Evolutionary conservation across 2,113 vertebrate genomes (phyloP).

Genomic region (Saccopteryx bilineata): DNA sequence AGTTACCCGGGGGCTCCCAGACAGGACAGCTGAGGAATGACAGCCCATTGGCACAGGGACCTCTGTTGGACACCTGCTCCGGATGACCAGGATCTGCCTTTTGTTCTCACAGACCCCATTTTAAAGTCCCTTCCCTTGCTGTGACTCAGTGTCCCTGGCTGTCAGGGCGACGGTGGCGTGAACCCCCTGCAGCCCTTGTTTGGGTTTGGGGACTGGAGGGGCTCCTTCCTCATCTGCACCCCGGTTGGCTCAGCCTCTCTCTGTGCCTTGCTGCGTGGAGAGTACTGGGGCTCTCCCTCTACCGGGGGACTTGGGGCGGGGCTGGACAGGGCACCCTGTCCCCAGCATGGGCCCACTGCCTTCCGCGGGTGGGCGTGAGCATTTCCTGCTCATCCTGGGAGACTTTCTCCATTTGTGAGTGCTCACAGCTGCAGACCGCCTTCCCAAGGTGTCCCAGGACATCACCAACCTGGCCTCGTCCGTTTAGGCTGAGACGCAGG

Average conservation of each 20-base stretch:
- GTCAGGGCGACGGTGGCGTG: fast-evolving
- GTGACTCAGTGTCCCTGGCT: neutral
- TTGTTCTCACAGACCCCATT: too few relatives aligned
- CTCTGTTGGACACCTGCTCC: neutral
- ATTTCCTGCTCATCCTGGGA: neutral
- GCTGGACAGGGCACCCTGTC: neutral
- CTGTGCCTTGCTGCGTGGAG: fast-evolving
- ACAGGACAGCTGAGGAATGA: fast-evolving
- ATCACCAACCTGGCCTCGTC: neutral
- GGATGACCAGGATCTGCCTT: neutral
- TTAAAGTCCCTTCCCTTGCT: neutral
- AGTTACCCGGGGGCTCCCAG: neutral
- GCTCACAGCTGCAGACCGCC: neutral
- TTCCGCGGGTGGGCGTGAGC: neutral
- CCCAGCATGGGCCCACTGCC: neutral
- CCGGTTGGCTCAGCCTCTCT: neutral
- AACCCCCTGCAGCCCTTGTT: fast-evolving
- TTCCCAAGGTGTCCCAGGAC: fast-evolving
- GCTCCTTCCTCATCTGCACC: neutral
- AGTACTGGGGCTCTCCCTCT: fast-evolving
- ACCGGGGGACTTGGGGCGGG: neutral
- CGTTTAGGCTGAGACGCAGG: neutral
- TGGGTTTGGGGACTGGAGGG: neutral
- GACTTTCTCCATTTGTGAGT: neutral
- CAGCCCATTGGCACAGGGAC: fast-evolving